These are phyloP conservation scores for Drosophila austrosaltans DNA, from an alignment of 2,888 invertebrate species.

Conservation along the genomic window DNA sequence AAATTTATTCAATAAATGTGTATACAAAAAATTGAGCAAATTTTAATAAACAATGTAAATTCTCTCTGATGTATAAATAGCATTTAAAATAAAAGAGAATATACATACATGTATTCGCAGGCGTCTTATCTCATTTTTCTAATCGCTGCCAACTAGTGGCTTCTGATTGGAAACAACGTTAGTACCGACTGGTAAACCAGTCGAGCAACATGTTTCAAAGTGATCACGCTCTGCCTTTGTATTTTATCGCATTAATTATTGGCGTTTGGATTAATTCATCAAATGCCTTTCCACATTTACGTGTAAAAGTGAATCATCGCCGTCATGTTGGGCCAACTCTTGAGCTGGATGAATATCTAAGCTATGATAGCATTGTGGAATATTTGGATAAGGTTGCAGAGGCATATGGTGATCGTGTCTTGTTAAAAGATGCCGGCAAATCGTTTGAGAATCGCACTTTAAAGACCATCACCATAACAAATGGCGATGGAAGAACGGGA, in stretches of 20 bases:
- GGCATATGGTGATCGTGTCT: constrained; percentile 84
- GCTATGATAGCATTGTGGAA: constrained; percentile 82
- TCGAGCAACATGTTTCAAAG: constrained; percentile 1
- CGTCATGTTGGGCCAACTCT: not conserved
- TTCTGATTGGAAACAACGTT: not conserved
- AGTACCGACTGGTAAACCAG: not conserved
- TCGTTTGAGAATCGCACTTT: constrained; percentile 86
- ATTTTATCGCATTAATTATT: constrained; percentile 1
- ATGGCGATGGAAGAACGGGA: constrained; percentile 81
- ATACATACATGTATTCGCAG: too few relatives aligned
- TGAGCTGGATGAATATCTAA: constrained; percentile 6
- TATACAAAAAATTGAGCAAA: too few relatives aligned
- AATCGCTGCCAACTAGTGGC: too few relatives aligned
- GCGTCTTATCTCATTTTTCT: too few relatives aligned
- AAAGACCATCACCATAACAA: constrained; percentile 86
- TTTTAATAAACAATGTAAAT: too few relatives aligned
- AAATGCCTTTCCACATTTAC: not conserved
- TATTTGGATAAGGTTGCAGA: constrained; percentile 84
- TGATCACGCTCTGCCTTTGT: not conserved
- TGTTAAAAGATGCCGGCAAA: constrained; percentile 85
- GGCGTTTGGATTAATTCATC: not conserved
- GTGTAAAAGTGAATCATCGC: too few relatives aligned
- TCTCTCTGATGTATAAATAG: too few relatives aligned
- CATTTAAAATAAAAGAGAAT: too few relatives aligned
- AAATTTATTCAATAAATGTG: too few relatives aligned